phyloP scores from a whole-genome alignment of 2,888 invertebrate genomes.

The Standfussiana lucernea region DNA sequence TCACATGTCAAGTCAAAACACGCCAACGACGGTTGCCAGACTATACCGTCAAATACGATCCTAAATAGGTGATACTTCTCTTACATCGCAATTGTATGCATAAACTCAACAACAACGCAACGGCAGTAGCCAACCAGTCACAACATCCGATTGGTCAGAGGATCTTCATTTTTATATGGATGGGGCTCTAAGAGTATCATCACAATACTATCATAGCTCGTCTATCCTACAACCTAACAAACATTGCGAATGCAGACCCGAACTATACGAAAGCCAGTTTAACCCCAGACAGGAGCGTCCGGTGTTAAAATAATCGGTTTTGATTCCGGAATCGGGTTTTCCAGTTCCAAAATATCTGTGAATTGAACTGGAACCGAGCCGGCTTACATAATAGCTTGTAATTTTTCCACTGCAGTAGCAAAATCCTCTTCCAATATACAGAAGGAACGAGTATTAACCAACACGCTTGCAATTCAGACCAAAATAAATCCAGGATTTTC shows the following conservation, averaged over 20 bases:
- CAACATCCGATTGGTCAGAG: not conserved
- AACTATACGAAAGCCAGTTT: not conserved
- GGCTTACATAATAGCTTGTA: not conserved
- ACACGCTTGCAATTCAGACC: not conserved
- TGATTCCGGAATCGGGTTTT: too few relatives aligned
- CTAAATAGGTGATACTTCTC: not conserved
- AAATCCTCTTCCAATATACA: not conserved
- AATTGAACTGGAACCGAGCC: not conserved
- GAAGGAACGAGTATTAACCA: not conserved
- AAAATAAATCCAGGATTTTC: not conserved
- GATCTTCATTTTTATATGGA: not conserved
- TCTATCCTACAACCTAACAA: not conserved
- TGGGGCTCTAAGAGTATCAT: not conserved
- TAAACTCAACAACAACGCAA: not conserved
- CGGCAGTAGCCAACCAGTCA: not conserved
- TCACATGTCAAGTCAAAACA: too few relatives aligned
- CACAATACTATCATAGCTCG: not conserved
- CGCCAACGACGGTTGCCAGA: too few relatives aligned
- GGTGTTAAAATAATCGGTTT: constrained; percentile 6
- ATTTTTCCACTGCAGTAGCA: not conserved
- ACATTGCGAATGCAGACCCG: not conserved
- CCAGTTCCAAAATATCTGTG: not conserved
- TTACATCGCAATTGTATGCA: not conserved
- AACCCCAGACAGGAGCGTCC: not conserved
- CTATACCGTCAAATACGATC: not conserved